Evolutionary conservation across 2,888 invertebrate genomes (phyloP).

Genomic region (Acrocera orbiculus): DNA sequence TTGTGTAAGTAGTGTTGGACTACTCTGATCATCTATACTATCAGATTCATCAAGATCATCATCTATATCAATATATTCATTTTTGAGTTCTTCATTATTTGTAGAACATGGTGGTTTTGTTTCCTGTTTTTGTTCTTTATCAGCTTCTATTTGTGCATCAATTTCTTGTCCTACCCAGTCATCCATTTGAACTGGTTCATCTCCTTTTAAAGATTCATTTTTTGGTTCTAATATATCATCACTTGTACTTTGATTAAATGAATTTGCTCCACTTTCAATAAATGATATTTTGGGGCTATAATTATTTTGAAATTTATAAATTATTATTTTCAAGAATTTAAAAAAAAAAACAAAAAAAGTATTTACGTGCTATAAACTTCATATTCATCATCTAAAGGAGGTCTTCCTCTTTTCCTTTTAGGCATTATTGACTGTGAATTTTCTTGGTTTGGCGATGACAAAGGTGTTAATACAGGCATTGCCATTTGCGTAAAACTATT

Average conservation of each 20-base stretch:
- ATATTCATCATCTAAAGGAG: conserved; percentile 42
- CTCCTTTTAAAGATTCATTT: too few species aligned
- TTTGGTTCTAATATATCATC: neutral
- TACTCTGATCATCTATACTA: neutral
- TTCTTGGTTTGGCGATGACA: conserved; percentile 17
- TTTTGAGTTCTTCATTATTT: neutral
- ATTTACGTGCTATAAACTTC: conserved; percentile 30
- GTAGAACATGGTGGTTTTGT: conserved; percentile 1
- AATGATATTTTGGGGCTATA: conserved; percentile 5
- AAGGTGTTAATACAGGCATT: conserved; percentile 25
- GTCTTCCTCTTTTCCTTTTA: conserved; percentile 45
- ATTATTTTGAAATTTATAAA: neutral
- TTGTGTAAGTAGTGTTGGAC: conserved; percentile 19
- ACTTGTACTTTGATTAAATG: neutral
- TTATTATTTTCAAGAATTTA: neutral
- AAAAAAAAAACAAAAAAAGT: neutral
- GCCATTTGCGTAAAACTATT: too few species aligned
- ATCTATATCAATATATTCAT: neutral
- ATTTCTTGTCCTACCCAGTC: conserved; percentile 3
- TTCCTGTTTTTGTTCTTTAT: conserved; percentile 4
- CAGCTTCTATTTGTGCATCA: neutral
- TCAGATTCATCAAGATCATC: neutral
- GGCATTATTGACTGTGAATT: conserved; percentile 23
- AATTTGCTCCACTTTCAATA: conserved; percentile 3
- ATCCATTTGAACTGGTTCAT: too few species aligned